phyloP scores from a whole-genome alignment of 2,113 vertebrate species.

The Scortum barcoo region DNA sequence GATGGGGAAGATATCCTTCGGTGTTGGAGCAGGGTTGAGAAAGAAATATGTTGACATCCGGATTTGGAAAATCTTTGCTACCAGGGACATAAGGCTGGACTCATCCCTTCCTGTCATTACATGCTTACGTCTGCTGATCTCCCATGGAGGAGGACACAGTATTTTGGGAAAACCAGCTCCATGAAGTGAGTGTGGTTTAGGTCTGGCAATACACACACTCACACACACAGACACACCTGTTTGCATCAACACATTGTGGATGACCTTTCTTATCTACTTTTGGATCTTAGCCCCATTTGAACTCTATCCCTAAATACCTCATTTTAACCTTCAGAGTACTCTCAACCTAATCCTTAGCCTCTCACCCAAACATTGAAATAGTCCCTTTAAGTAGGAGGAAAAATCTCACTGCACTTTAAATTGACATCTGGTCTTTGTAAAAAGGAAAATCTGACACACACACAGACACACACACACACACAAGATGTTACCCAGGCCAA shows the following conservation, averaged over 20 bases:
- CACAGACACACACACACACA: neutral
- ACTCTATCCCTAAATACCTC: conserved; percentile 10
- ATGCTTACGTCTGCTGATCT: conserved; percentile 52
- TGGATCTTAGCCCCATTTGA: neutral
- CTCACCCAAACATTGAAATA: conserved; percentile 11
- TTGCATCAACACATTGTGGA: neutral
- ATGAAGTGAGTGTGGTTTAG: conserved; percentile 19
- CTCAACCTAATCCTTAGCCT: conserved; percentile 29
- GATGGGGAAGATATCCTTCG: conserved; percentile 17
- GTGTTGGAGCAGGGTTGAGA: conserved; percentile 6
- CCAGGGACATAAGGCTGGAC: conserved; percentile 27
- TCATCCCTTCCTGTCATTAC: conserved; percentile 74
- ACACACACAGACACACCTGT: conserved; percentile 9
- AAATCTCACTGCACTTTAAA: neutral
- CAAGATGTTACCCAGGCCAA: conserved; percentile 11
- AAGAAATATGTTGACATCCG: conserved; percentile 22
- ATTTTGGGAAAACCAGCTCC: conserved; percentile 43
- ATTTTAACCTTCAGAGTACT: conserved; percentile 34
- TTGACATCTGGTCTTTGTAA: conserved; percentile 22
- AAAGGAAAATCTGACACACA: neutral
- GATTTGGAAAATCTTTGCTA: conserved; percentile 30
- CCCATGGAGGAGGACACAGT: conserved; percentile 22
- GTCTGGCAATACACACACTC: conserved; percentile 8
- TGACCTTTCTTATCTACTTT: conserved; percentile 5
- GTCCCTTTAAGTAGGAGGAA: neutral